Evolutionary conservation across 1,140 invertebrate genomes (phyloP), one percentile per base, ranked within the genome.

Genomic region (Bacillus rossius): DNA sequence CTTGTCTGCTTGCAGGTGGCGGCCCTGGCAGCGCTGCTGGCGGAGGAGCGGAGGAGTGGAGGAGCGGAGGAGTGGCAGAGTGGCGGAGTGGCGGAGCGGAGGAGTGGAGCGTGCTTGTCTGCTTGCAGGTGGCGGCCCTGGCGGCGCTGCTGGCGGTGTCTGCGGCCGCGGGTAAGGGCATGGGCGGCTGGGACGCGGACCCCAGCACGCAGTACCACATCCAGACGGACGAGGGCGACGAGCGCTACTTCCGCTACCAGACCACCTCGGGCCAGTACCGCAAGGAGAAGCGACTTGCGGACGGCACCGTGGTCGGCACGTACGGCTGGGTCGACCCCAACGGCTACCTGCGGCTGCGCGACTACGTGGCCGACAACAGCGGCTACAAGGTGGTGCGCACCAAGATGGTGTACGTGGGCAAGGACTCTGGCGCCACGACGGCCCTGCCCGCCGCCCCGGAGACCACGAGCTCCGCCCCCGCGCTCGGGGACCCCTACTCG

Each of bases 141-240:
- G 26, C 16, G 1, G 17, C 16, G 20, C 19, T 38, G 51, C 20
- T 37, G n/a, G 51, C 34, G 20, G 37, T 37, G 29, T 7, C 4
- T n/a, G 4, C 43, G 13, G 43, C 17, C 23, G 13, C 43, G 13
- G 26, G 26, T 2, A 23, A 47, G 8, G 75, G 67, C 71, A 71
- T n/a, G 68, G 74, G 78, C 63, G 80, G 79, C 42, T 85, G 80
- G 79, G 80, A 78, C 53, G 73, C 77, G 17, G 72, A 76, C 60
- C 80, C 81, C 8, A 78, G 77, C 51, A 80, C 79, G 0, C 90
- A 92, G 73, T 93, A 92, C 72, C 90, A 94, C 74, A 91, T 93
- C 64, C 91, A 93, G 74, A 93, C 89, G n/a, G 91, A 94, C 69
- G 90, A 92, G 73, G 91, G 90, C 20, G 86, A 87, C 0, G 90